Evolutionary conservation across 2,113 vertebrate genomes (phyloP).

Genomic region (Indri indri): DNA sequence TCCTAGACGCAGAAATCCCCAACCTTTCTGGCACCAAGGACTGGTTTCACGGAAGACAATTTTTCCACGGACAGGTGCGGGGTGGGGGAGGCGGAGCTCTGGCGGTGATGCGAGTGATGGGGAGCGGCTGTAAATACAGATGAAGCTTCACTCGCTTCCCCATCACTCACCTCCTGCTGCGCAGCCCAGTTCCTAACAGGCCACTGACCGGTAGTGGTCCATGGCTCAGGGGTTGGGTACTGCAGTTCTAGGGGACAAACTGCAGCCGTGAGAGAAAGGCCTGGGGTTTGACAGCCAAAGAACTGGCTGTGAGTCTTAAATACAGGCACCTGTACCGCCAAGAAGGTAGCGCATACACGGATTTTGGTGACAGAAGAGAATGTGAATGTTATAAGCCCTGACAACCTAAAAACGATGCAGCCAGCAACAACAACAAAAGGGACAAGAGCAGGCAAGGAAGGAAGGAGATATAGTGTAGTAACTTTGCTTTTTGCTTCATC

Average conservation of each 20-base stretch:
- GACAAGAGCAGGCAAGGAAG: background rate
- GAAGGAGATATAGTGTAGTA: background rate
- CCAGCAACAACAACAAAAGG: background rate
- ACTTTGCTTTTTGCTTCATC: background rate
- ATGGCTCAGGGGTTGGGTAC: no score
- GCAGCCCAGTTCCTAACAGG: no score
- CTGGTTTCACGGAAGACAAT: no score
- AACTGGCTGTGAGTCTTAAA: background rate
- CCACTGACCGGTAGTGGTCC: no score
- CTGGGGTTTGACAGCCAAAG: no score
- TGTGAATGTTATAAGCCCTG: background rate
- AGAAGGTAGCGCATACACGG: background rate
- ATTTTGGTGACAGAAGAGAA: background rate
- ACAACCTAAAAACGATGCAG: background rate
- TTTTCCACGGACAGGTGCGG: no score
- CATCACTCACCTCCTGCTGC: no score
- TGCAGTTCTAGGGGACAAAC: background rate
- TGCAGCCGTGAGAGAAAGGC: background rate
- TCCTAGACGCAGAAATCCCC: background rate
- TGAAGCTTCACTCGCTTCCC: rapidly evolving
- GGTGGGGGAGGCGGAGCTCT: no score
- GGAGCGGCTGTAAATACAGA: no score
- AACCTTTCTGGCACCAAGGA: no score
- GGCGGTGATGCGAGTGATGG: no score
- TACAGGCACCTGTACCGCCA: background rate